phyloP scores from a whole-genome alignment of 2,797 vertebrate genomes.

The Arrhamphus sclerolepis region DNA sequence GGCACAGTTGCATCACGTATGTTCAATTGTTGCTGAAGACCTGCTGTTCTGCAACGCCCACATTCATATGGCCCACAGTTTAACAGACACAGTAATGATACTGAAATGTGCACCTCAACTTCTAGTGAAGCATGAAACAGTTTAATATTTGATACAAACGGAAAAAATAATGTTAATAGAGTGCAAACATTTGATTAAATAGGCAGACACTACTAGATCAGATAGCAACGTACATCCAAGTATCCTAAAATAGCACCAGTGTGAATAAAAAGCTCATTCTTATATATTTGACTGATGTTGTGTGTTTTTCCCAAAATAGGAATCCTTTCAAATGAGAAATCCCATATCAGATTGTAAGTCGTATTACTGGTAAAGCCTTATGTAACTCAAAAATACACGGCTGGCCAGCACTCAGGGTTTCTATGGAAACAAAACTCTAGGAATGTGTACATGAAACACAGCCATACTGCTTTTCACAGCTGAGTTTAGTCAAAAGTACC shows the following conservation, averaged over 20 bases:
- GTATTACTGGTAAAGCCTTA: constrained; percentile 75
- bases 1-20: constrained; percentile 42
- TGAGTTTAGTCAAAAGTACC: constrained; percentile 69
- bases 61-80: constrained; percentile 35
- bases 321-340: constrained; percentile 62
- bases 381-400: constrained; percentile 77
- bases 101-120: constrained; percentile 29
- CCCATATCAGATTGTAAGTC: constrained; percentile 62
- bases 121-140: constrained; percentile 16
- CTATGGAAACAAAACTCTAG: constrained; percentile 85
- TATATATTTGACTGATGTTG: constrained; percentile 22
- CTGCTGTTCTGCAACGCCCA: constrained; percentile 63
- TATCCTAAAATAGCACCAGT: constrained; percentile 29
- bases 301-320: constrained; percentile 61
- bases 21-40: constrained; percentile 47
- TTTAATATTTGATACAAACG: constrained; percentile 1
- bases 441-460: constrained; percentile 72
- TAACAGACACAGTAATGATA: constrained; percentile 33
- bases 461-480: constrained; percentile 61
- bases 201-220: constrained; percentile 3
- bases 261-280: constrained; percentile 15
- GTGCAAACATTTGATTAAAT: constrained; percentile 4
- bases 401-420: constrained; percentile 79
- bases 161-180: constrained; percentile 9
- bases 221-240: constrained; percentile 1